Conservation (phyloP, 2,888 invertebrate species). For the Sympetrum striolatum region DNA sequence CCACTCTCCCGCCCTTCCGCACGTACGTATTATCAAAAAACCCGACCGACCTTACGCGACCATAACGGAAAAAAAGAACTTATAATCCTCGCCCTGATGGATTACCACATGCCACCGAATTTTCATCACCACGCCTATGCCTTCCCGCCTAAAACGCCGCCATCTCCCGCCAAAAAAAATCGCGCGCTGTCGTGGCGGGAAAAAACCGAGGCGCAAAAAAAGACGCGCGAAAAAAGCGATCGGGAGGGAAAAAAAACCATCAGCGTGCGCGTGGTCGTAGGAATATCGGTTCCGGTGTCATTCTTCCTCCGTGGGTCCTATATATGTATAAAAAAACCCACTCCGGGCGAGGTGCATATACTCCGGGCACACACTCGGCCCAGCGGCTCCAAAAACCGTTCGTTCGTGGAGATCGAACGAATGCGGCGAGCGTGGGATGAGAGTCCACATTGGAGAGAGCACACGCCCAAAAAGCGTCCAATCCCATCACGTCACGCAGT, state of each 20-base stretch:
- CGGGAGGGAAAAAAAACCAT: not conserved
- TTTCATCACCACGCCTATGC: not conserved
- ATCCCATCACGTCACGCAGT: not conserved
- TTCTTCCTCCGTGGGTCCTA: not conserved
- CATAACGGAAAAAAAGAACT: not conserved
- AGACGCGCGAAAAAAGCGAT: not conserved
- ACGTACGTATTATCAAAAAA: not conserved
- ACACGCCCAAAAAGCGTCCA: not conserved
- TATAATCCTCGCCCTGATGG: not conserved
- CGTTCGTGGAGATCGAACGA: slow-evolving; percentile 6
- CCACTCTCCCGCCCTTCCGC: not conserved
- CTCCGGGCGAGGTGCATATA: not conserved
- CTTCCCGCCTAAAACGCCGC: not conserved
- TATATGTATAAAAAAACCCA: not conserved
- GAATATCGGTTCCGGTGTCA: slow-evolving; percentile 26
- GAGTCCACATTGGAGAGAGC: not conserved
- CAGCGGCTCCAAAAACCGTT: not conserved
- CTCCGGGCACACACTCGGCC: not conserved
- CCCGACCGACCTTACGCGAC: slow-evolving; percentile 11
- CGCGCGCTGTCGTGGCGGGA: too few relatives aligned
- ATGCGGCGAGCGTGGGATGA: not conserved
- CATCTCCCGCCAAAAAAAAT: too few relatives aligned
- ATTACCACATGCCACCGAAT: not conserved
- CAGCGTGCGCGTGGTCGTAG: not conserved
- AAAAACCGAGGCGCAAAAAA: too few relatives aligned